Conservation (phyloP, 2,113 vertebrate species). For the Camelus bactrianus region DNA sequence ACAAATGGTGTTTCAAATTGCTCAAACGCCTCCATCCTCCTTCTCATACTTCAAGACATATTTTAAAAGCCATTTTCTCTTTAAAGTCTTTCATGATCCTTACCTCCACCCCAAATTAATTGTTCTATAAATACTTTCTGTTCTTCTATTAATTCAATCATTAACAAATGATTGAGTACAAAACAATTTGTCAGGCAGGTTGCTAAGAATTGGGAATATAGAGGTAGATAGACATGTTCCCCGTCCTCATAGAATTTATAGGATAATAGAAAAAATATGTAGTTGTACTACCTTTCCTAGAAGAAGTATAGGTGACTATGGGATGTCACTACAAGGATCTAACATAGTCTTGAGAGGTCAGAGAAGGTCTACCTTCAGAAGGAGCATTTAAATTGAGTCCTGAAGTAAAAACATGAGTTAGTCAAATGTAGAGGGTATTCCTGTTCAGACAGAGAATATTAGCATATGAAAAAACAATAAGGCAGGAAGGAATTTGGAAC, state of each 20-base stretch:
- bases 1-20: not conserved
- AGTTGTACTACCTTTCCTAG: not conserved
- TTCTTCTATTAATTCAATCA: conserved; percentile 8
- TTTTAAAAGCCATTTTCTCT: not conserved
- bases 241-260: not conserved
- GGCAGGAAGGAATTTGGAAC: not conserved
- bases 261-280: not conserved
- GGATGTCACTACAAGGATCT: not conserved
- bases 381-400: not conserved
- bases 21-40: not conserved
- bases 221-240: not conserved
- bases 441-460: not conserved
- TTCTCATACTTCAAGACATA: conserved; percentile 10
- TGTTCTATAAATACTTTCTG: not conserved
- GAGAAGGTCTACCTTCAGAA: conserved; percentile 5
- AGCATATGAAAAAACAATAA: not conserved
- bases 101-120: not conserved
- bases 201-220: not conserved
- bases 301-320: not conserved
- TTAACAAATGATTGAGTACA: not conserved
- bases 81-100: not conserved
- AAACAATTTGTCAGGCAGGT: not conserved
- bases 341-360: not conserved
- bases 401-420: not conserved
- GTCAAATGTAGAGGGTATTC: not conserved